A percentile compares a stretch with the other conserved stretches of the same genome.
Conservation (phyloP, 2,888 invertebrate genomes). For the Deroplatys truncata region DNA sequence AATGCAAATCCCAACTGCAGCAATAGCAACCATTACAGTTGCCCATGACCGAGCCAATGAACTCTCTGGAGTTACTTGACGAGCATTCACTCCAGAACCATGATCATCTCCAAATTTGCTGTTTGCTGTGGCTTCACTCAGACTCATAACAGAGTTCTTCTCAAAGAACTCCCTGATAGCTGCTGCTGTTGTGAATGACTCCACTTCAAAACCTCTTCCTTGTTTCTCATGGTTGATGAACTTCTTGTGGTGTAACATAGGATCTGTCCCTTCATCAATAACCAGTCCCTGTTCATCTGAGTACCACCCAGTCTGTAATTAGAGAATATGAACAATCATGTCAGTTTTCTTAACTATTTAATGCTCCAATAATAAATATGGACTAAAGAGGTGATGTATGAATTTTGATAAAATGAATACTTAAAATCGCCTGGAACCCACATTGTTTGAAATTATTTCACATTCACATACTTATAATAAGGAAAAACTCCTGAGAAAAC, state of each 20-base stretch:
- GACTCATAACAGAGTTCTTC: background rate
- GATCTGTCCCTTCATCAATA: conserved; percentile 31
- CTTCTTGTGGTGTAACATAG: background rate
- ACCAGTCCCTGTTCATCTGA: conserved; percentile 39
- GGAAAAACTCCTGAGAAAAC: too few species aligned
- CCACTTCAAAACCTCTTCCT: background rate
- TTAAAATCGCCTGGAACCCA: too few species aligned
- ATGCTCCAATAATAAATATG: background rate
- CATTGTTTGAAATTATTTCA: too few species aligned
- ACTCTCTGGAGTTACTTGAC: conserved; percentile 32
- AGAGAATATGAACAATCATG: background rate
- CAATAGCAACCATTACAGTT: conserved; percentile 38
- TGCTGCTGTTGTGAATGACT: background rate
- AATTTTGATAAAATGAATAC: too few species aligned
- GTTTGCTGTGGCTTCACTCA: conserved; percentile 6
- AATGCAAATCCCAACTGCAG: conserved; percentile 39
- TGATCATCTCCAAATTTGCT: background rate
- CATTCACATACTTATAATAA: too few species aligned
- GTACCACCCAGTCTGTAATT: conserved; percentile 39
- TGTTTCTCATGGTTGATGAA: background rate
- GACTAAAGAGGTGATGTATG: background rate
- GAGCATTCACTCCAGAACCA: conserved; percentile 22
- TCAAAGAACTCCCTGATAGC: background rate
- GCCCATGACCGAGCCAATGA: conserved; percentile 39
- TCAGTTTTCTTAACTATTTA: background rate